These are phyloP conservation scores for Arnoldichthys spilopterus DNA, from an alignment of 2,797 vertebrate genomes.

Conservation along the genomic window DNA sequence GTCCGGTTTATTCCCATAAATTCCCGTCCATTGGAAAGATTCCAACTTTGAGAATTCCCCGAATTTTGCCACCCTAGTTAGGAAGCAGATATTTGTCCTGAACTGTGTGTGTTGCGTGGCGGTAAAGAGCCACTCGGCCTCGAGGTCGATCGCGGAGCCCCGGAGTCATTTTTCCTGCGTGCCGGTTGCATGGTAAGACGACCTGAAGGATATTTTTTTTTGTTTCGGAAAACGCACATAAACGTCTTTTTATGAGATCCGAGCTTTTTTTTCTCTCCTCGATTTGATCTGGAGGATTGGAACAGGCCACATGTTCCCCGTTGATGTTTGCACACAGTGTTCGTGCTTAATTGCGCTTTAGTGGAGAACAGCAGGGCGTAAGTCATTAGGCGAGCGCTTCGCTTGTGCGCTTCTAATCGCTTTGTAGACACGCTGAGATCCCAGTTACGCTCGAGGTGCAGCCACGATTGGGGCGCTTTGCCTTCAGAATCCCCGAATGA, in stretches of 20 bases:
- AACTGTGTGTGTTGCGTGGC: no score
- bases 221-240: background rate
- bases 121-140: no score
- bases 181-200: no score
- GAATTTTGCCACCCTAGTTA: no score
- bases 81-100: no score
- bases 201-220: background rate
- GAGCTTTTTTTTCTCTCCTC: background rate
- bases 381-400: background rate
- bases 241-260: background rate
- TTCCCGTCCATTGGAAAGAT: no score
- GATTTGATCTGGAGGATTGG: background rate
- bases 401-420: background rate
- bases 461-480: conserved; percentile 3
- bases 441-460: background rate
- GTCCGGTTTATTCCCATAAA: no score
- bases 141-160: no score
- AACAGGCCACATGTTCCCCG: background rate
- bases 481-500: conserved; percentile 13
- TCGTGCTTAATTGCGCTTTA: background rate
- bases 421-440: background rate
- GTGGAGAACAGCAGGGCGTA: background rate
- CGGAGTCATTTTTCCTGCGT: no score
- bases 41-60: no score
- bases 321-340: background rate